Conservation (phyloP, 2,797 vertebrate species). For the Sebastes nivosus region DNA sequence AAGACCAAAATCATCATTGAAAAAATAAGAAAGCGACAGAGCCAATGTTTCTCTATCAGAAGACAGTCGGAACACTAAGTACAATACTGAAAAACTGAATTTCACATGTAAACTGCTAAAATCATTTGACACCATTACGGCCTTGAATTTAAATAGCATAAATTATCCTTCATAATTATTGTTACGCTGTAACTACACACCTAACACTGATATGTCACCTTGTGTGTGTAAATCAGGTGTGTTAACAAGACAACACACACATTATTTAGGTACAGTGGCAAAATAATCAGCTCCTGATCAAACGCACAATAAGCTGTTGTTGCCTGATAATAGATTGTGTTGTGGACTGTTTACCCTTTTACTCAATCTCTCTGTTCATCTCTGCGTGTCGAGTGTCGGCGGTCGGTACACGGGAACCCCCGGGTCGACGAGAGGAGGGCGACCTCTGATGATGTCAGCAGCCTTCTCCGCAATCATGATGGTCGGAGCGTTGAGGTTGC, state of each 20-base stretch:
- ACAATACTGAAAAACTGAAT: background rate
- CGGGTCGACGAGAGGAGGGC: constrained; percentile 80
- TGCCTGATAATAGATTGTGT: background rate
- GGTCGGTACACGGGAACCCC: constrained; percentile 89
- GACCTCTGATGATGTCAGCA: constrained; percentile 90
- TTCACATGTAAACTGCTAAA: background rate
- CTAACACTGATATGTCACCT: background rate
- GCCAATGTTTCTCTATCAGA: background rate
- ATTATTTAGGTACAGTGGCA: background rate
- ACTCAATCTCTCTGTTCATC: constrained; percentile 59
- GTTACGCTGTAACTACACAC: background rate
- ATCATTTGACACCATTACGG: background rate
- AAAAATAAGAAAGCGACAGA: background rate
- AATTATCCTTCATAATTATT: background rate
- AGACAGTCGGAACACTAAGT: background rate
- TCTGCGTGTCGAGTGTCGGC: constrained; percentile 83
- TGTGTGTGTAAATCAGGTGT: background rate
- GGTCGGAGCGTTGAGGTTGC: constrained; percentile 95
- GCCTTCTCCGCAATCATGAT: constrained; percentile 98
- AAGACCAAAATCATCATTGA: background rate
- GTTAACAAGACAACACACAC: background rate
- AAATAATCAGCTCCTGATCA: background rate
- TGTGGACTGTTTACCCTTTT: background rate
- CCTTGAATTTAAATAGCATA: background rate
- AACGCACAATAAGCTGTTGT: background rate